Evolutionary conservation across 2,113 vertebrate species (phyloP), one percentile per base, ranked within the genome.

Genomic region (Anarrhichthys ocellatus): DNA sequence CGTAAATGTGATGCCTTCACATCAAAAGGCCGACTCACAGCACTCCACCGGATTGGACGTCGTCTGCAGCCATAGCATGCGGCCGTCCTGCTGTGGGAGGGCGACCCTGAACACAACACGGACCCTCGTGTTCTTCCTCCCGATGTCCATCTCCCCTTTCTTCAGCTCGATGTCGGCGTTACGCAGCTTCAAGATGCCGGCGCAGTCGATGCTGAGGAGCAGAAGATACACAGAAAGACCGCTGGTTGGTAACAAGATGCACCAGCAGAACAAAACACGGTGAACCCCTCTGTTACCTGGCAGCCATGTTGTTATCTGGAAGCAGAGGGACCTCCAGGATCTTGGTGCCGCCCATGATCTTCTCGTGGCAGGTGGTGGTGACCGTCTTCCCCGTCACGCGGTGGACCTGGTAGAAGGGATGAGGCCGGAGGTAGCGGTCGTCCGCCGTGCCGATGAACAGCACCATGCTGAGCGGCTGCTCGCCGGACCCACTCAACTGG

Each of bases 101-200:
- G 96, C 96, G 9, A 96, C 97, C 75, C 98, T 96, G 89, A 99
- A 99, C 82, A 97, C 97, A 2, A 97, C 96, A 0, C 97, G 96
- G 48, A 99, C 97, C 82, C 97, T 96, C 0, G 98, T 99, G 92
- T 99, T 99, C 94, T 99, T 99, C 11, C 98, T 95, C 54, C 98
- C 98, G 62, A 98, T 97, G 72, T 99, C 97, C 0, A 97, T 97
- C 92, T 99, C 98, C 27, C 98, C 98, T 80, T 98, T 98, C 84
- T 97, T 96, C 73, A 99, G 95, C 94, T 99, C 98, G 73, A 99
- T 99, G 93, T 99, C 98, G n/a, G 98, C 97, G 84, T 99, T 99
- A 22, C 98, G 96, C 66, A 99, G 96, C 89, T 99, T 99, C 91
- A 99, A 87, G 92, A 99, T 99, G 75, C 98, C 98, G 44, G 97